A percentile compares a stretch with the other conserved stretches of the same genome.
phyloP scores from a whole-genome alignment of 1,140 invertebrate species.

The Drosophila mauritiana region DNA sequence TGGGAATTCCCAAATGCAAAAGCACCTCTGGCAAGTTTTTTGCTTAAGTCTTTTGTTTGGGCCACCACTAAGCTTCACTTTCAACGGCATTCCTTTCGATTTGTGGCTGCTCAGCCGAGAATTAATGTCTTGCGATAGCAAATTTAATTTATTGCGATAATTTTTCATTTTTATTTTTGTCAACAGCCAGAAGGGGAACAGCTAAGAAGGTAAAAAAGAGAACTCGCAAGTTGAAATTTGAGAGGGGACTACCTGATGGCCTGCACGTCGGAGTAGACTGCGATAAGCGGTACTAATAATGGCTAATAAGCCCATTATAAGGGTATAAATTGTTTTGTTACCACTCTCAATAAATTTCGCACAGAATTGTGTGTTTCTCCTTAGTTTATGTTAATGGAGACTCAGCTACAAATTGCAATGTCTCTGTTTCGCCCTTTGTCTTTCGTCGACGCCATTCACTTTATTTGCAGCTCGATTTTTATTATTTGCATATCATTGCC shows the following conservation, averaged over 20 bases:
- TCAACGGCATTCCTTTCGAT: constrained; percentile 67
- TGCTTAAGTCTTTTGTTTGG: constrained; percentile 65
- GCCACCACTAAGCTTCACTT: constrained; percentile 58
- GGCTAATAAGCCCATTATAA: constrained; percentile 82
- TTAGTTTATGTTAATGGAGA: constrained; percentile 81
- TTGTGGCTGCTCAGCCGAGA: constrained; percentile 64
- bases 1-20: constrained; percentile 44
- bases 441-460: constrained; percentile 26
- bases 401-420: constrained; percentile 77
- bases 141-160: constrained; percentile 83
- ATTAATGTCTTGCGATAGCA: constrained; percentile 81
- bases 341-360: constrained; percentile 79
- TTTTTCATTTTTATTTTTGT: constrained; percentile 83
- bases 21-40: constrained; percentile 43
- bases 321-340: constrained; percentile 83
- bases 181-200: constrained; percentile 56
- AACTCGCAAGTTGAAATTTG: constrained; percentile 57
- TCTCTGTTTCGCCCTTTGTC: constrained; percentile 65
- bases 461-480: constrained; percentile 27
- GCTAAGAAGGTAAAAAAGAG: constrained; percentile 24
- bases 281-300: constrained; percentile 83
- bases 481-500: constrained; percentile 72
- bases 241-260: constrained; percentile 41
- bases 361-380: constrained; percentile 62
- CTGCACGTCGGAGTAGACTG: constrained; percentile 51